Evolutionary conservation across 2,888 invertebrate genomes (phyloP), one percentile per base, ranked within the genome.

Genomic region (Philereme transversata): DNA sequence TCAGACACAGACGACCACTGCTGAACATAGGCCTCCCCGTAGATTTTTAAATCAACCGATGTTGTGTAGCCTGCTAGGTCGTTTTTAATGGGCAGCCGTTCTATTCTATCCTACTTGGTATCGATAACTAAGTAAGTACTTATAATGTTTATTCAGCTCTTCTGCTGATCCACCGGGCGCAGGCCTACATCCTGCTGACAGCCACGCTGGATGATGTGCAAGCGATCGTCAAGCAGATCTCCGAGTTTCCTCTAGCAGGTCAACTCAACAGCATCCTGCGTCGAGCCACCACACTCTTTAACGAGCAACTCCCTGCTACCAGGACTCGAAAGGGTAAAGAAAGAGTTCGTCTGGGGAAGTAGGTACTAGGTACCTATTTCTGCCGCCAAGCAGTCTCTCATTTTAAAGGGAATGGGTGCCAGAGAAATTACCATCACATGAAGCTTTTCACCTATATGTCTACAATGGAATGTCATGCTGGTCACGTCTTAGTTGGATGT

Each of bases 141-240:
- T 44, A 8, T 0, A 10, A 44, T 10, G 44, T n/a, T 44, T 7
- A 5, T 44, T 2, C 10, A 45, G 44, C 43, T 5, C 10, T 67
- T 22, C 40, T 69, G 62, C 9, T 64, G 11, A 36, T 80, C 43
- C 74, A 81, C 11, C 62, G 67, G 4, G 69, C 65, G 2, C 67
- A 80, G 43, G 72, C 78, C 5, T 88, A 88, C 72, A 78, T 89
- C 40, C 76, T 89, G 0, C 73, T 89, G 34, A 87, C 87, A 0
- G 88, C 88, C 0, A 86, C 83, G 63, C 62, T 87, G 54, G 88
- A 89, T 0, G 88, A 88, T 48, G 75, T 89, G 0, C 77, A 84
- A 5, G 67, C 77, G 0, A 70, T 88, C 8, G 82, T 78, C 6
- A 77, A 78, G 67, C 82, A 86, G 65, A 64, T 89, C 52, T 73